These are phyloP conservation scores for Archivesica marissinica DNA, from an alignment of 1,140 invertebrate species.

Conservation along the genomic window DNA sequence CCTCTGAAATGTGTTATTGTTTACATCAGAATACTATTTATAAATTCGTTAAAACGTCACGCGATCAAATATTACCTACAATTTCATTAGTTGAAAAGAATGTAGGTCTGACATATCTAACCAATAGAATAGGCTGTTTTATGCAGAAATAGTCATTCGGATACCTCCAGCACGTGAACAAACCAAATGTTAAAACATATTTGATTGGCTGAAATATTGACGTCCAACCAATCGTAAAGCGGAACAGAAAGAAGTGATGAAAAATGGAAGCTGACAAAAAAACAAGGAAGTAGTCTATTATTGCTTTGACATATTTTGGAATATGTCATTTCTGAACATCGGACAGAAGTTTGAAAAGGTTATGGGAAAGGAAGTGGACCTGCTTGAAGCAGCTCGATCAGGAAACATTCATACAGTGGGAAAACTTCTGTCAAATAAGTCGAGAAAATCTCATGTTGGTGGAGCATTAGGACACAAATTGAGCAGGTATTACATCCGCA, in stretches of 20 bases:
- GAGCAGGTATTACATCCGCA: slow-evolving; percentile 36
- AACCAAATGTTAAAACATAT: neutral
- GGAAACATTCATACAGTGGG: slow-evolving; percentile 95
- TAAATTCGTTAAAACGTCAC: slow-evolving; percentile 56
- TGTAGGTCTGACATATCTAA: neutral
- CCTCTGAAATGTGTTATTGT: slow-evolving; percentile 63
- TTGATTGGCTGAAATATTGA: slow-evolving; percentile 28
- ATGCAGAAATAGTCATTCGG: slow-evolving; percentile 8
- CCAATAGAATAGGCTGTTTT: slow-evolving; percentile 7
- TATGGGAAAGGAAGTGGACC: slow-evolving; percentile 97
- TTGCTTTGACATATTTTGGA: slow-evolving; percentile 26
- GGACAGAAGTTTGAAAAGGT: slow-evolving; percentile 57
- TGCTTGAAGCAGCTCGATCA: slow-evolving; percentile 96
- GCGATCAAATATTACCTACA: slow-evolving; percentile 1
- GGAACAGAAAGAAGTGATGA: slow-evolving; percentile 6
- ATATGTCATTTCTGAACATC: slow-evolving; percentile 45
- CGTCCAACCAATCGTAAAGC: neutral
- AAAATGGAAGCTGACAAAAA: slow-evolving; percentile 52
- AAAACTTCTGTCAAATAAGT: slow-evolving; percentile 93
- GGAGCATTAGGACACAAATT: slow-evolving; percentile 36
- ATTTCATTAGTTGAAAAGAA: slow-evolving; percentile 28
- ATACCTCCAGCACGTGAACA: neutral
- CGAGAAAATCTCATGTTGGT: slow-evolving; percentile 31
- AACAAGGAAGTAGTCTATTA: slow-evolving; percentile 61
- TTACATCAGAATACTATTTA: slow-evolving; percentile 76